These are phyloP conservation scores for Cynopterus sphinx DNA, from an alignment of 2,797 vertebrate genomes.

Conservation along the genomic window DNA sequence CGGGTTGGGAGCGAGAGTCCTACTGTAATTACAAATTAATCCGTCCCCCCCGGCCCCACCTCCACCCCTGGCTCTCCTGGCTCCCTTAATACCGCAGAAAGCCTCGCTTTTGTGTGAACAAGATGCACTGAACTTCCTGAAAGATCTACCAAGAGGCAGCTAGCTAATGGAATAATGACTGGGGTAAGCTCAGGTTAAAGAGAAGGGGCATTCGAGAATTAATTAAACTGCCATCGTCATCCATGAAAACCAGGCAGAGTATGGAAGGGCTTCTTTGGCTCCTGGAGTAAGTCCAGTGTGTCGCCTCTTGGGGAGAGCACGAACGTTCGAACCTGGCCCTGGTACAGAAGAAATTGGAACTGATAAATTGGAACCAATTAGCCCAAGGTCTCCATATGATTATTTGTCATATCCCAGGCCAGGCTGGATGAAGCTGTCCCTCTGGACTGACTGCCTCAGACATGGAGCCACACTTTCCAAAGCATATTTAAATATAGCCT, in stretches of 20 bases:
- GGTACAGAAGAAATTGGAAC: constrained; percentile 29
- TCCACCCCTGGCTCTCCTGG: constrained; percentile 73
- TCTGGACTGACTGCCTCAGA: constrained; percentile 58
- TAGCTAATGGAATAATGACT: constrained; percentile 82
- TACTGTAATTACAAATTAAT: constrained; percentile 86
- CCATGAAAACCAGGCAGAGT: neutral
- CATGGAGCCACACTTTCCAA: constrained; percentile 74
- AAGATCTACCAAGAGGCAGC: constrained; percentile 83
- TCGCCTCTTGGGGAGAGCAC: neutral
- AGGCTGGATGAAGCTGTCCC: constrained; percentile 54
- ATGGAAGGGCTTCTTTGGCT: neutral
- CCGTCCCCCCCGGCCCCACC: constrained; percentile 18
- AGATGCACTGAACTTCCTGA: constrained; percentile 80
- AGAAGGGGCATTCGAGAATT: constrained; percentile 11
- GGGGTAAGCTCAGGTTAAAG: constrained; percentile 76
- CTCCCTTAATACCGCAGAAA: constrained; percentile 80
- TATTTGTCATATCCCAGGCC: constrained; percentile 69
- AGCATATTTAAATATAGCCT: constrained; percentile 79
- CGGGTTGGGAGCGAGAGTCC: constrained; percentile 81
- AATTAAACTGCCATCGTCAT: neutral
- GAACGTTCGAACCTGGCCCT: constrained; percentile 6
- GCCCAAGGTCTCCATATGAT: constrained; percentile 54
- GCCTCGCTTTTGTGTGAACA: constrained; percentile 82
- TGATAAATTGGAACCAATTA: constrained; percentile 76
- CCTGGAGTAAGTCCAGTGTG: neutral